These are phyloP conservation scores for Trachemys scripta DNA, from an alignment of 2,113 vertebrate genomes.

Conservation along the genomic window DNA sequence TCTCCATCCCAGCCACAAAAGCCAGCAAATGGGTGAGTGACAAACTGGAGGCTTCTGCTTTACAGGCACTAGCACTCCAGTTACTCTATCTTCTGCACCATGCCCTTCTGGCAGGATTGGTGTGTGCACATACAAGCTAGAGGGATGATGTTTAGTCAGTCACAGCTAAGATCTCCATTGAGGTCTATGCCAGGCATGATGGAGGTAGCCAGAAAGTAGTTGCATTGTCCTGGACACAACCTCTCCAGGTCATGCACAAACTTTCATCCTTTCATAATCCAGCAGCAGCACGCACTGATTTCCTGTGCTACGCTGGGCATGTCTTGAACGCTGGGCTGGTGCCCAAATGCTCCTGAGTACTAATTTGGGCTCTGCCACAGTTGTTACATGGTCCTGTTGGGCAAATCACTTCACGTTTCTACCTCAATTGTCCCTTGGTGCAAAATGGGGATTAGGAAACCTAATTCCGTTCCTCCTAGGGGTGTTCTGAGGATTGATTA, in stretches of 20 bases:
- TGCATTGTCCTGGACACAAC: too few species aligned
- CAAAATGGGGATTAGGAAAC: conserved; percentile 12
- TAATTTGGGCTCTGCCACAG: accelerated
- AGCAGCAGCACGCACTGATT: too few species aligned
- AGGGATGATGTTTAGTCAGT: neutral
- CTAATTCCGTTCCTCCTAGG: too few species aligned
- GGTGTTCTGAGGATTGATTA: too few species aligned
- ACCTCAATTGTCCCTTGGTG: neutral
- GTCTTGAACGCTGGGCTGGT: neutral
- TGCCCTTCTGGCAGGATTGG: neutral
- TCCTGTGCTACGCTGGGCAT: neutral
- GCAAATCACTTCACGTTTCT: too few species aligned
- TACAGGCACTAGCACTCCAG: neutral
- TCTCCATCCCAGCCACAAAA: neutral
- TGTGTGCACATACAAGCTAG: neutral
- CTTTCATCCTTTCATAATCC: accelerated
- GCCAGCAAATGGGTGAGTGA: neutral
- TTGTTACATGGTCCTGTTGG: accelerated
- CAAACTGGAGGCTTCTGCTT: neutral
- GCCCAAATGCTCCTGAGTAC: accelerated
- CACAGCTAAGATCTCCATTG: neutral
- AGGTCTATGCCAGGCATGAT: too few species aligned
- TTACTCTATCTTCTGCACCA: neutral
- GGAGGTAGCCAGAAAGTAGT: too few species aligned
- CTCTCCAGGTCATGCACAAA: too few species aligned